Evolutionary conservation across 1,140 invertebrate genomes (phyloP), one percentile per base, ranked within the genome.

Genomic region (Caenorhabditis tropicalis): DNA sequence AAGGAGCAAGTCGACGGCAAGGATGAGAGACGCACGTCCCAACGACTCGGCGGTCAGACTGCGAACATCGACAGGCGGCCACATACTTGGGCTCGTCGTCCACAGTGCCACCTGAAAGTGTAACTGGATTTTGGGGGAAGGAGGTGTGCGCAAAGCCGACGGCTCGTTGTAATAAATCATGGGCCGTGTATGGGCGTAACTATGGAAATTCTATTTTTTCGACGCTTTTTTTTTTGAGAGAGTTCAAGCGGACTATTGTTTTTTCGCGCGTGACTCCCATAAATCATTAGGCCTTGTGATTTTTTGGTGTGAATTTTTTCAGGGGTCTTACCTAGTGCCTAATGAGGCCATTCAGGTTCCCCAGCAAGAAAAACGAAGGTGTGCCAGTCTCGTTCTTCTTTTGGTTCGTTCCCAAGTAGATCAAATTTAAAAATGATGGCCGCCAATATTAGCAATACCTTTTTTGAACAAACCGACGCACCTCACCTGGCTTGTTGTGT

Each of bases 1-100:
- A 39, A 81, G 79, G 7, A 81, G 79, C 31, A 84, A 39, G n/a
- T 84, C 83, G 79, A 84, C 83, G 74, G 83, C 83, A 21, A 84
- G 48, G n/a, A 84, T 84, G 48, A 84, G 33, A 15, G 70, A 79
- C 12, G 83, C 83, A 46, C 83, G 60, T 51, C 70, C 70, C 58
- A 84, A 31, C 0, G 49, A 65, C 29, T 65, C 83, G 31, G 60
- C 70, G 79, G 83, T 84, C 21, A 84, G 74, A 65, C 56, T 65
- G 56, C 82, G 56, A 60, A 58, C 82, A 46, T 82, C 82, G 82
- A 82, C 60, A 39, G 60, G 82, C 56, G 56, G 46, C 82, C 82
- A 82, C 82, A 82, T 82, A 74, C 65, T 74, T 43, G 65, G 65
- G 65, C 65, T 74, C 65, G 65, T 74, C 65, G 65, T 74, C 65